phyloP scores from a whole-genome alignment of 2,113 vertebrate species.

The Leuciscus idus region DNA sequence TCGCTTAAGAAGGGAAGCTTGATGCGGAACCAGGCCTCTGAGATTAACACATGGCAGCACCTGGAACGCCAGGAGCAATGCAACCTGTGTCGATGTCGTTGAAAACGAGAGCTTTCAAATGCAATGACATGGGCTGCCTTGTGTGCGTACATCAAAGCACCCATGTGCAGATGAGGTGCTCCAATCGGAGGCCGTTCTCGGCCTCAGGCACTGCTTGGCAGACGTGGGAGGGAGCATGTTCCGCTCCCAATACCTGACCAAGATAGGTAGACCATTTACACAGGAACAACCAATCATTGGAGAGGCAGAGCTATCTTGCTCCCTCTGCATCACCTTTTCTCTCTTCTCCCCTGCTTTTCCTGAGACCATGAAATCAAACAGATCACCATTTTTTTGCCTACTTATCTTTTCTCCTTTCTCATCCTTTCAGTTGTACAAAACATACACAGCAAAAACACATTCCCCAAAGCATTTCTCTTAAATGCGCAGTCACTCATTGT shows the following conservation, averaged over 20 bases:
- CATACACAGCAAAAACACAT: not conserved
- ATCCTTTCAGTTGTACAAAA: not conserved
- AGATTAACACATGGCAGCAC: slow-evolving; percentile 51
- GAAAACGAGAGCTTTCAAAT: slow-evolving; percentile 53
- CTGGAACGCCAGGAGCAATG: slow-evolving; percentile 42
- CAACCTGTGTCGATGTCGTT: slow-evolving; percentile 36
- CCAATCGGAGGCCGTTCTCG: slow-evolving; percentile 35
- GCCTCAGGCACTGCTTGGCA: slow-evolving; percentile 17
- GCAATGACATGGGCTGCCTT: slow-evolving; percentile 41
- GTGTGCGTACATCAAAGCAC: slow-evolving; percentile 52
- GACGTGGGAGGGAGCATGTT: slow-evolving; percentile 41
- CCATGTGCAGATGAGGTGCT: slow-evolving; percentile 46
- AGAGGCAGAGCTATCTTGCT: slow-evolving; percentile 19
- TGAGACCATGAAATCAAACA: not conserved
- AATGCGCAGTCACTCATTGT: not conserved
- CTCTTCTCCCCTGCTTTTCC: not conserved
- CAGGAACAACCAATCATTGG: slow-evolving; percentile 5
- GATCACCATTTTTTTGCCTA: not conserved
- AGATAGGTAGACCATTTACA: slow-evolving; percentile 31
- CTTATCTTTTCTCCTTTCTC: not conserved
- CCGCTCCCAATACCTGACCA: slow-evolving; percentile 37
- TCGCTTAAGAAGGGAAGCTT: slow-evolving; percentile 25
- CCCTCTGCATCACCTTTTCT: slow-evolving; percentile 17
- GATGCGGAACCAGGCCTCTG: slow-evolving; percentile 39
- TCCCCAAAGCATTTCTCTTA: not conserved